These are phyloP conservation scores for Fregetta grallaria DNA, from an alignment of 2,113 vertebrate genomes.

Conservation along the genomic window DNA sequence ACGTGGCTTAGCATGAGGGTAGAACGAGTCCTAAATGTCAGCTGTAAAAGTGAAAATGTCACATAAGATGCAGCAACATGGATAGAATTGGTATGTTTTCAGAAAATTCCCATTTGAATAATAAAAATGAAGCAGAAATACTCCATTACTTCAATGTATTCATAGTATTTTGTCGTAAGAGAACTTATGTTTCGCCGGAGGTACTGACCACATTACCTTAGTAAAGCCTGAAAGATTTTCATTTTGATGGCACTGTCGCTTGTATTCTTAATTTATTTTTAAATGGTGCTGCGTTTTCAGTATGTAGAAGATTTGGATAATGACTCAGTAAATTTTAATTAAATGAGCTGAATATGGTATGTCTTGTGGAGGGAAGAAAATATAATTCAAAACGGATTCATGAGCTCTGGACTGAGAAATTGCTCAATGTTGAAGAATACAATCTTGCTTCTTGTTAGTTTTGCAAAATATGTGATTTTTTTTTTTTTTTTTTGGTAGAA, in stretches of 20 bases:
- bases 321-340: slow-evolving; percentile 70
- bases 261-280: slow-evolving; percentile 47
- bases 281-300: neutral
- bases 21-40: neutral
- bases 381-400: slow-evolving; percentile 4
- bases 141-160: neutral
- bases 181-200: neutral
- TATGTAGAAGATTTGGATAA: slow-evolving; percentile 34
- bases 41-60: neutral
- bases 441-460: slow-evolving; percentile 7
- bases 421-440: neutral
- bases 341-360: slow-evolving; percentile 47
- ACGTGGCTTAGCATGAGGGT: neutral
- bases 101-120: neutral
- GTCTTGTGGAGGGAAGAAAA: neutral
- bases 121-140: neutral
- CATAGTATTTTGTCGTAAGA: neutral
- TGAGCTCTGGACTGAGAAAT: slow-evolving; percentile 10
- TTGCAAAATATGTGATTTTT: neutral
- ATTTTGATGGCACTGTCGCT: neutral
- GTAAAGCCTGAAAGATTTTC: slow-evolving; percentile 16
- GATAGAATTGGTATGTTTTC: fast-evolving
- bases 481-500: neutral
- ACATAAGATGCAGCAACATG: neutral
- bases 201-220: neutral